A percentile compares a stretch with the other conserved stretches of the same genome.
Evolutionary conservation across 2,113 vertebrate species (phyloP).

Genomic region (Daubentonia madagascariensis): DNA sequence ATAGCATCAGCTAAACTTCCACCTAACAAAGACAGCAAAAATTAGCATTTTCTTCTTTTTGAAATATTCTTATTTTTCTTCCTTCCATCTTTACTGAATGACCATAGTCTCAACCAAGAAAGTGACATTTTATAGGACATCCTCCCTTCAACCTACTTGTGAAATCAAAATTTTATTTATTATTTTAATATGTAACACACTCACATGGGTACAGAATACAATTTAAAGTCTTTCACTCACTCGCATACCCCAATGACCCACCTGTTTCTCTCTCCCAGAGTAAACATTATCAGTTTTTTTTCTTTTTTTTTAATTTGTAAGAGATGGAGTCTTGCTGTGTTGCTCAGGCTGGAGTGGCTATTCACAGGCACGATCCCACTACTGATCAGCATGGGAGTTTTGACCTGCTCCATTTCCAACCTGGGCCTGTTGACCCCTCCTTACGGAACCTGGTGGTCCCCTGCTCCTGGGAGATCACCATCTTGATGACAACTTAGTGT

Average conservation of each 20-base stretch:
- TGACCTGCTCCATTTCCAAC: background rate
- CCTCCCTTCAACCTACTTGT: background rate
- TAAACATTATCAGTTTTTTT: background rate
- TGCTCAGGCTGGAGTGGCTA: background rate
- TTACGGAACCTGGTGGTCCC: background rate
- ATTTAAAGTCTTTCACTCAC: background rate
- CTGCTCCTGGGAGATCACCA: background rate
- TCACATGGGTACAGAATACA: background rate
- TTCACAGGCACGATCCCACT: background rate
- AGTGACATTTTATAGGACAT: background rate
- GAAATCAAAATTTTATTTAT: slow-evolving; percentile 31
- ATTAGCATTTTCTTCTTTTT: slow-evolving; percentile 20
- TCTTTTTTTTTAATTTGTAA: background rate
- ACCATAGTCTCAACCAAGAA: slow-evolving; percentile 1
- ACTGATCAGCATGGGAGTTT: background rate
- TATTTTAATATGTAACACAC: background rate
- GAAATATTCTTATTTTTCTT: background rate
- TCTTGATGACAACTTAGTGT: background rate
- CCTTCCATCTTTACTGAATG: background rate
- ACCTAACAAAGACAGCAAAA: slow-evolving; percentile 75
- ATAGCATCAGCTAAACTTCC: slow-evolving; percentile 96
- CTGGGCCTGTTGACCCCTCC: background rate
- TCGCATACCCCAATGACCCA: background rate
- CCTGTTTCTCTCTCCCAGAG: background rate
- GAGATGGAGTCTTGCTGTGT: background rate